phyloP scores from a whole-genome alignment of 2,888 invertebrate genomes.

The Conops quadrifasciatus region DNA sequence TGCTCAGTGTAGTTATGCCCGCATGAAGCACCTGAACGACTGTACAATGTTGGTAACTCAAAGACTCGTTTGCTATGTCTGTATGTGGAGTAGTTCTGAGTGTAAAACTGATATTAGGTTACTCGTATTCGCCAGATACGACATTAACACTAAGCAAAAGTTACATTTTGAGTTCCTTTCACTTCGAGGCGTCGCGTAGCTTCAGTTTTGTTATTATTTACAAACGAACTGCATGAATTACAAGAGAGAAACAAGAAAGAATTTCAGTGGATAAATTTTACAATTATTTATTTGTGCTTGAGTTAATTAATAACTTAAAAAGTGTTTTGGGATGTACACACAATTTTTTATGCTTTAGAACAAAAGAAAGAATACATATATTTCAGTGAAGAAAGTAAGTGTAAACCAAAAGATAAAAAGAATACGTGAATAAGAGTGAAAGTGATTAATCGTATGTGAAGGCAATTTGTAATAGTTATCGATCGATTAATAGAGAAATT shows the following conservation, averaged over 20 bases:
- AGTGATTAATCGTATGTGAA: too few relatives aligned
- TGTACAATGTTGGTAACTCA: slow-evolving; percentile 1
- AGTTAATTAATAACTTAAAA: too few relatives aligned
- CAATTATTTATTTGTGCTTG: too few relatives aligned
- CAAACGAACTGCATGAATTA: slow-evolving; percentile 9
- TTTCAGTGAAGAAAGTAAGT: not conserved
- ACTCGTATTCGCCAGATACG: slow-evolving; percentile 16
- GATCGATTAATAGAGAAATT: too few relatives aligned
- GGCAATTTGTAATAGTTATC: too few relatives aligned
- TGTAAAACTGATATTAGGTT: slow-evolving; percentile 4
- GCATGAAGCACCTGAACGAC: not conserved
- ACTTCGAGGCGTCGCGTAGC: slow-evolving; percentile 13
- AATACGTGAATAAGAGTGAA: too few relatives aligned
- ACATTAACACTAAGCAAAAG: slow-evolving; percentile 9
- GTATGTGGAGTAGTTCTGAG: not conserved
- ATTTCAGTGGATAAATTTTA: too few relatives aligned
- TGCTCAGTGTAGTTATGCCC: too few relatives aligned
- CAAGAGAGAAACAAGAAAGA: too few relatives aligned
- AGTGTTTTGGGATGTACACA: too few relatives aligned
- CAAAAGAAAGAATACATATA: too few relatives aligned
- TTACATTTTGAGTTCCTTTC: slow-evolving; percentile 9
- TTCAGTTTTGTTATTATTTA: slow-evolving; percentile 34
- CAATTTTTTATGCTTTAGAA: too few relatives aligned
- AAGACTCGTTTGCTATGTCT: not conserved
- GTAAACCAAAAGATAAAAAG: not conserved